Base-by-base conservation (phyloP, 2,888 invertebrate genomes). In the Euphydryas editha region DNA sequence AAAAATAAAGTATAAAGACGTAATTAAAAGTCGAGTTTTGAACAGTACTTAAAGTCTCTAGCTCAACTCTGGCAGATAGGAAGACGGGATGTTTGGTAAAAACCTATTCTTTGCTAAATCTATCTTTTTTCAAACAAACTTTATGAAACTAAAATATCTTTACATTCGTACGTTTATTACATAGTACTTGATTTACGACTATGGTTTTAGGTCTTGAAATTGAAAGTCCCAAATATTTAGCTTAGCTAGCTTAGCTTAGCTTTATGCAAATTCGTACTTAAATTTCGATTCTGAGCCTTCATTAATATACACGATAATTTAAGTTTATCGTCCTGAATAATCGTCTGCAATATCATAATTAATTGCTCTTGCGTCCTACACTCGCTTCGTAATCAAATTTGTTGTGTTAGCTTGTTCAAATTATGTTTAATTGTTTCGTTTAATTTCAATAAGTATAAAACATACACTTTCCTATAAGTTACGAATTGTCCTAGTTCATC, bases 191-290 rank as follows among this genome's bases (percentile, higher is more conserved):
- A 44, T n/a, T 44, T 6, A n/a, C 42, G 5, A 6, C 42, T n/a
- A 44, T 39, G 8, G 39, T n/a, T 44, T n/a, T 2, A 2, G 2
- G 5, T n/a, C n/a, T 15, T 4, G n/a, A n/a, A n/a, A n/a, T 44
- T n/a, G 5, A n/a, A 3, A n/a, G 5, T 44, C n/a, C 42, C n/a
- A 44, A 44, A 44, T 44, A n/a, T 44, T 44, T 44, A 44, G 42
- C n/a, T 44, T 44, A 44, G 42, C n/a, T 44, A 15, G 42, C n/a
- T n/a, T n/a, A n/a, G n/a, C n/a, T n/a, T n/a, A n/a, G n/a, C n/a
- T 44, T 44, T 44, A 44, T 44, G 42, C 42, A n/a, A 44, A 44
- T 44, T 44, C n/a, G n/a, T n/a, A 44, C n/a, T 44, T n/a, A 44
- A 44, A 44, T 44, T 15, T 44, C n/a, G 42, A 44, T n/a, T 44